These are phyloP conservation scores for Phalangium opilio DNA, from an alignment of 2,888 invertebrate genomes.

Conservation along the genomic window DNA sequence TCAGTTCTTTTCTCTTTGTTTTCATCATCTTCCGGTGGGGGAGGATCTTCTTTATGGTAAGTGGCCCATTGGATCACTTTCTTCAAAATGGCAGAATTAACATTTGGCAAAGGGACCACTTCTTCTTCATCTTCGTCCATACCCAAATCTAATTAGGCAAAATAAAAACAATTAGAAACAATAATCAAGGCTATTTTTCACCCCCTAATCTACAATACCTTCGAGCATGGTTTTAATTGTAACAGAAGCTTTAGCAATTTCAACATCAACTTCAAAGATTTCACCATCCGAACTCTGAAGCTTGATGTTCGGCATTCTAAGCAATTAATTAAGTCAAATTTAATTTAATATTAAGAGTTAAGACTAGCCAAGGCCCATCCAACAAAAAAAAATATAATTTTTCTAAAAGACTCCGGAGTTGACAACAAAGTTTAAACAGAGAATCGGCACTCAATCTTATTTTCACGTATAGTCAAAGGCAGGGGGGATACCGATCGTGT, in stretches of 20 bases:
- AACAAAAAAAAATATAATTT: too few relatives aligned
- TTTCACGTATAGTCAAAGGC: too few relatives aligned
- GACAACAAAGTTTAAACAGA: too few relatives aligned
- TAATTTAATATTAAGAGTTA: too few relatives aligned
- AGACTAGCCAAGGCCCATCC: too few relatives aligned
- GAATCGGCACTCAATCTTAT: too few relatives aligned
- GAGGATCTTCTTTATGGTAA: constrained; percentile 84
- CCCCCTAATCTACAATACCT: neutral
- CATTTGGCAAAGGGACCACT: constrained; percentile 89
- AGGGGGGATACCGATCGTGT: too few relatives aligned
- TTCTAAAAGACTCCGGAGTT: too few relatives aligned
- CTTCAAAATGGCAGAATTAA: constrained; percentile 86
- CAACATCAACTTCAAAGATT: constrained; percentile 34
- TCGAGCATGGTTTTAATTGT: constrained; percentile 41
- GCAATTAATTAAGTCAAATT: too few relatives aligned
- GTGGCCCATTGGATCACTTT: constrained; percentile 63
- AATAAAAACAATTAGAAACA: neutral
- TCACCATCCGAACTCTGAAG: constrained; percentile 35
- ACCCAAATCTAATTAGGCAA: constrained; percentile 30
- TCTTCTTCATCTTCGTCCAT: constrained; percentile 55
- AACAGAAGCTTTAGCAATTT: constrained; percentile 38
- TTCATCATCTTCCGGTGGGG: constrained; percentile 90
- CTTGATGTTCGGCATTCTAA: constrained; percentile 32
- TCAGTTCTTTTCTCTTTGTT: constrained; percentile 97
- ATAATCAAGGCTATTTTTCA: neutral